phyloP scores from a whole-genome alignment of 2,888 invertebrate species.

The Eupithecia tripunctaria region DNA sequence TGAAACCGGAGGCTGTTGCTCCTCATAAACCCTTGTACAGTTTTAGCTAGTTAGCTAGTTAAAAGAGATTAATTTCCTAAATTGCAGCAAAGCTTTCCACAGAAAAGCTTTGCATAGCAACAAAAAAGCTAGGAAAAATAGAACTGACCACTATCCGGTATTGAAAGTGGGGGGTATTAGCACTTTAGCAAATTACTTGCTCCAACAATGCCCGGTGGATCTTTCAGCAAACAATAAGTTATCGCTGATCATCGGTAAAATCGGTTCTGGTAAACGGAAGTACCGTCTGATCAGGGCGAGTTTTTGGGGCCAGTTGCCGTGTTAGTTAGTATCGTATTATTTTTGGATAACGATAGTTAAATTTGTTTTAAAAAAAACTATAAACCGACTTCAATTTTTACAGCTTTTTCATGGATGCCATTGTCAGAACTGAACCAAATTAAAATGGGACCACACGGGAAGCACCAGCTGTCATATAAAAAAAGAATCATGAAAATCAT shows the following conservation, averaged over 20 bases:
- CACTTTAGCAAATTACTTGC: constrained; percentile 74
- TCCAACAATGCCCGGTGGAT: constrained; percentile 62
- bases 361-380: too few relatives aligned
- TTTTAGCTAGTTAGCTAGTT: not conserved
- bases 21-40: not conserved
- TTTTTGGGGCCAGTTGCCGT: not conserved
- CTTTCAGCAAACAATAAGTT: constrained; percentile 59
- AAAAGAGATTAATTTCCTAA: not conserved
- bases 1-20: not conserved
- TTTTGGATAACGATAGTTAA: too few relatives aligned
- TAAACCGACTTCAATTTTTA: too few relatives aligned
- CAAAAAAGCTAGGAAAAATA: constrained; percentile 12
- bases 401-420: too few relatives aligned
- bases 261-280: constrained; percentile 6
- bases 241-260: constrained; percentile 45
- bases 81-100: not conserved
- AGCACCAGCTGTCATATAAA: too few relatives aligned
- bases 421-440: too few relatives aligned
- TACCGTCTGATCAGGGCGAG: not conserved
- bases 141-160: constrained; percentile 27
- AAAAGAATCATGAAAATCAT: too few relatives aligned
- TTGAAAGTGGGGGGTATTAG: constrained; percentile 48
- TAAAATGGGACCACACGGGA: too few relatives aligned
- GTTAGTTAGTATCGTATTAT: too few relatives aligned
- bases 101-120: constrained; percentile 33